Evolutionary conservation across 2,888 invertebrate genomes (phyloP), one percentile per base, ranked within the genome.

Genomic region (Allygus modestus): DNA sequence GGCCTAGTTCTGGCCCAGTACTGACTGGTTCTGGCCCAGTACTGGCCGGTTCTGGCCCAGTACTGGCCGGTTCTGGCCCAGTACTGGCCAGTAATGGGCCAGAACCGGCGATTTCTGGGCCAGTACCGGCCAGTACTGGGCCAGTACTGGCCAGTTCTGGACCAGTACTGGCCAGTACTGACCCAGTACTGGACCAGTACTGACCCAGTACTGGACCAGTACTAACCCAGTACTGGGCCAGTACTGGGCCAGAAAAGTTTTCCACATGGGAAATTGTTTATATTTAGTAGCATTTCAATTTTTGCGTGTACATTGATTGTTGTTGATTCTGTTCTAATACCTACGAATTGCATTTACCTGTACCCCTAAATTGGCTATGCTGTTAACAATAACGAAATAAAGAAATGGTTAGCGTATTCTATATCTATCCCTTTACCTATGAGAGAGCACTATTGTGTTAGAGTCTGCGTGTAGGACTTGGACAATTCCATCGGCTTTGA

Each of bases 401-500:
- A n/a, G n/a, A n/a, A n/a, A n/a, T n/a, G n/a, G 37, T 37, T 37
- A 37, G 9, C 9, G 37, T 37, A 9, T 9, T 37, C 4, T 7
- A 37, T 37, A 4, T 37, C 37, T 7, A 9, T 37, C 37, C 37
- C 5, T 37, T 88, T 90, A 95, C 96, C 97, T 95, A 91, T 98
- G 97, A 71, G 97, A 97, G 86, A 98, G 91, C 83, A 97, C 94
- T 88, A 98, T 95, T 85, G 96, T 95, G 85, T 92, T 91, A 87
- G 96, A 95, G 89, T 98, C 97, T 61, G 97, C 94, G 90, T 98
- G 97, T 81, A 97, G 92, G 20, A 99, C 97, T 84, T 95, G 94
- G 23, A 98, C 96, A 58, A 97, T 94, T 84, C 96, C 96, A 90
- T 98, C 98, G 28, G 98, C 97, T 91, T 96, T 96, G 85, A 98